Evolutionary conservation across 2,888 invertebrate species (phyloP).

Genomic region (Sinohyriopsis cumingii): DNA sequence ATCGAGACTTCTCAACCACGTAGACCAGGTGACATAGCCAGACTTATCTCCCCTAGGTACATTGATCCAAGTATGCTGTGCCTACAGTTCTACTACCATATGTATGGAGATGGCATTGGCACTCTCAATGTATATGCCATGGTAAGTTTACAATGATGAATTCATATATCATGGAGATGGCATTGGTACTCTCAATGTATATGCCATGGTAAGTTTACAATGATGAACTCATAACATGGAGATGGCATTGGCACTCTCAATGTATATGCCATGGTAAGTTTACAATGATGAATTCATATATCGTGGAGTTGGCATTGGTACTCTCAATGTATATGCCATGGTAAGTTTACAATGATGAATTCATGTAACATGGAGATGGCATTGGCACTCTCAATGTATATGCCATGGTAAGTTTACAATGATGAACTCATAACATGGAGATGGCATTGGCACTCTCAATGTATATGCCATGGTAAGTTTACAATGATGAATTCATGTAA

Average conservation of each 20-base stretch:
- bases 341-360: conserved; percentile 16
- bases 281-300: neutral
- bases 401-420: conserved; percentile 32
- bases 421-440: no score
- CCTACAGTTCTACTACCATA: conserved; percentile 61
- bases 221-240: conserved; percentile 50
- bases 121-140: conserved; percentile 55
- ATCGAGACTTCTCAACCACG: conserved; percentile 77
- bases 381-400: conserved; percentile 20
- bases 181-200: neutral
- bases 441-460: no score
- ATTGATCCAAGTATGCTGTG: conserved; percentile 45
- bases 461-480: conserved; percentile 51
- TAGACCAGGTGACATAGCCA: conserved; percentile 71
- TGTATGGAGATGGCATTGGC: conserved; percentile 57
- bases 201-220: neutral
- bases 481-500: neutral
- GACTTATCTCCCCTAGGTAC: conserved; percentile 44
- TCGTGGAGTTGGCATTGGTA: neutral
- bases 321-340: neutral
- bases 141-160: conserved; percentile 24
- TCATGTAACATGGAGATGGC: conserved; percentile 2
- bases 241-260: conserved; percentile 52
- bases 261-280: conserved; percentile 52
- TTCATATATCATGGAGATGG: neutral